A percentile compares a stretch with the other conserved stretches of the same genome.
Evolutionary conservation across 2,888 invertebrate genomes (phyloP).

Genomic region (Gibbula magus): DNA sequence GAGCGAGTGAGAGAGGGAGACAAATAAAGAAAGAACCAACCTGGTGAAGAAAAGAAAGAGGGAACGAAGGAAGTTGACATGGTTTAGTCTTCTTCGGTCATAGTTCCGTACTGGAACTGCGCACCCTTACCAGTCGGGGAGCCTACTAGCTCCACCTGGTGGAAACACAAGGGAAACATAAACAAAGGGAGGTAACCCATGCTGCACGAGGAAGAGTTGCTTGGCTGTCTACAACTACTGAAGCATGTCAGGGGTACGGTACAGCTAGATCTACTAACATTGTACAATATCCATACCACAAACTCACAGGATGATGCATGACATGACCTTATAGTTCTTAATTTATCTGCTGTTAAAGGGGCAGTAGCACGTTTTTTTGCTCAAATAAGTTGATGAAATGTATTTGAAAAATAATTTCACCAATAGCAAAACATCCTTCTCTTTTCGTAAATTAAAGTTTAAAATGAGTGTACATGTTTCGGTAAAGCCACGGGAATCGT

Average conservation of each 20-base stretch:
- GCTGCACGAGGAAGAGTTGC: background rate
- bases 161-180: background rate
- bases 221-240: background rate
- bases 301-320: too few relatives aligned
- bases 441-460: too few relatives aligned
- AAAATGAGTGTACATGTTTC: too few relatives aligned
- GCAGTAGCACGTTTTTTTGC: too few relatives aligned
- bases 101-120: constrained; percentile 11
- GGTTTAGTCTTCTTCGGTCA: background rate
- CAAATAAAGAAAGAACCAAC: background rate
- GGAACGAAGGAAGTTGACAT: background rate
- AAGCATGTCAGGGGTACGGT: background rate
- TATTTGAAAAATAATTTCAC: too few relatives aligned
- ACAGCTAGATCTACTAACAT: too few relatives aligned
- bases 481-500: too few relatives aligned
- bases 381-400: too few relatives aligned
- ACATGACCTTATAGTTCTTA: background rate
- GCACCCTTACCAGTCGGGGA: background rate
- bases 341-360: background rate
- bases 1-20: constrained; percentile 15
- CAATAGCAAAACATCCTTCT: too few relatives aligned
- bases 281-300: too few relatives aligned
- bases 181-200: background rate
- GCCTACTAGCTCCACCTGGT: constrained; percentile 11
- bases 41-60: background rate